These are phyloP conservation scores for Ophioninae sp. DNA, from an alignment of 2,888 invertebrate species.

Conservation along the genomic window DNA sequence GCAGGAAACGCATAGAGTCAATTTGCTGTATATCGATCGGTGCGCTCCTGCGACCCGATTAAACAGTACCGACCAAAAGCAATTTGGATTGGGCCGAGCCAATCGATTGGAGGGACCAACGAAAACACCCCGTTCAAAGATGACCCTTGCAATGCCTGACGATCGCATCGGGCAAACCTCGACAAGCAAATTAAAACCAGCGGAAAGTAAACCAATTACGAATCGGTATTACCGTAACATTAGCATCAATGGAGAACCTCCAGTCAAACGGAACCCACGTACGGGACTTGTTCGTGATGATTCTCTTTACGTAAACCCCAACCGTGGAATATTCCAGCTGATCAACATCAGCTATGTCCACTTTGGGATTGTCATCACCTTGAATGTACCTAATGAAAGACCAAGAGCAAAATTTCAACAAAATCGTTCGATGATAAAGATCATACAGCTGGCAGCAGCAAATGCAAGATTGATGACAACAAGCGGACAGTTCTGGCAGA, in stretches of 20 bases:
- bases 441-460: not conserved
- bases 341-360: not conserved
- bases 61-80: constrained; percentile 31
- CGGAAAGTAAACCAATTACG: not conserved
- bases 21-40: constrained; percentile 42
- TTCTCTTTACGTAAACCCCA: not conserved
- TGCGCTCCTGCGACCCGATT: constrained; percentile 13
- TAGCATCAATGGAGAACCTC: not conserved
- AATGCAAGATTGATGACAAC: not conserved
- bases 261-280: not conserved
- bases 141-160: not conserved
- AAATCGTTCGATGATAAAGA: not conserved
- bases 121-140: constrained; percentile 15
- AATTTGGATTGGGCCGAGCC: constrained; percentile 13
- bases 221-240: not conserved
- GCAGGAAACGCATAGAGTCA: constrained; percentile 48
- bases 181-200: not conserved
- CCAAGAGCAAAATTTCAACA: not conserved
- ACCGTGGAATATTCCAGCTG: not conserved
- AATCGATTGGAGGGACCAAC: constrained; percentile 3
- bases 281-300: not conserved
- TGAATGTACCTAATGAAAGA: not conserved
- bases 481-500: not conserved
- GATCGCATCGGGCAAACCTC: not conserved
- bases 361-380: not conserved